phyloP scores from a whole-genome alignment of 2,113 vertebrate species.

The Psittacara wagleri region DNA sequence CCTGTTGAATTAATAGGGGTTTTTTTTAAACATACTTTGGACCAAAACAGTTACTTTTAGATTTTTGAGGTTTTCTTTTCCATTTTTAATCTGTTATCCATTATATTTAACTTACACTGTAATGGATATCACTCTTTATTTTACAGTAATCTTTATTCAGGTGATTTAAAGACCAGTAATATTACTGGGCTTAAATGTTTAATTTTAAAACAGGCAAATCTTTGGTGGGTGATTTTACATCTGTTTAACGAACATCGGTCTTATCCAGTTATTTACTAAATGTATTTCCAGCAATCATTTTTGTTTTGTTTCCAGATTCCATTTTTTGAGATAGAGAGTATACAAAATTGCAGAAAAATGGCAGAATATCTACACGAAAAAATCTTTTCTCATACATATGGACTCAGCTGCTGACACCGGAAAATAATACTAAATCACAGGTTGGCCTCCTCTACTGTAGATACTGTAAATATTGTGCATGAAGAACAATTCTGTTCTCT shows the following conservation, averaged over 20 bases:
- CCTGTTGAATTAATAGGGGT: neutral
- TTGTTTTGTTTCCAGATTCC: conserved; percentile 79
- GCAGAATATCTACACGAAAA: conserved; percentile 89
- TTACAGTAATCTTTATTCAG: neutral
- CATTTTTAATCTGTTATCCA: neutral
- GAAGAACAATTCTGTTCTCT: neutral
- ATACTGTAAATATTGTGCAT: neutral
- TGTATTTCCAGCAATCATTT: neutral
- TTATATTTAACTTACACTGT: neutral
- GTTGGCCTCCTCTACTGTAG: neutral
- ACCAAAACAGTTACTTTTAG: neutral
- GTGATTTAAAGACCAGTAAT: neutral
- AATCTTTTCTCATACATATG: conserved; percentile 80
- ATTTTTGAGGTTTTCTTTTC: neutral
- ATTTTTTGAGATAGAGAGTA: conserved; percentile 82
- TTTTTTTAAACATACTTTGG: neutral
- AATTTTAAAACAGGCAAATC: neutral
- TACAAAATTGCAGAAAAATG: conserved; percentile 63
- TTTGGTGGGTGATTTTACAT: neutral
- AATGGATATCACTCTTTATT: neutral
- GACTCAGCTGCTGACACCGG: conserved; percentile 72
- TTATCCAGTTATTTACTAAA: neutral
- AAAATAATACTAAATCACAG: neutral
- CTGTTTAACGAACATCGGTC: neutral
- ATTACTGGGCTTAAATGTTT: neutral